Evolutionary conservation across 2,113 vertebrate genomes (phyloP).

Genomic region (Poecile atricapillus): DNA sequence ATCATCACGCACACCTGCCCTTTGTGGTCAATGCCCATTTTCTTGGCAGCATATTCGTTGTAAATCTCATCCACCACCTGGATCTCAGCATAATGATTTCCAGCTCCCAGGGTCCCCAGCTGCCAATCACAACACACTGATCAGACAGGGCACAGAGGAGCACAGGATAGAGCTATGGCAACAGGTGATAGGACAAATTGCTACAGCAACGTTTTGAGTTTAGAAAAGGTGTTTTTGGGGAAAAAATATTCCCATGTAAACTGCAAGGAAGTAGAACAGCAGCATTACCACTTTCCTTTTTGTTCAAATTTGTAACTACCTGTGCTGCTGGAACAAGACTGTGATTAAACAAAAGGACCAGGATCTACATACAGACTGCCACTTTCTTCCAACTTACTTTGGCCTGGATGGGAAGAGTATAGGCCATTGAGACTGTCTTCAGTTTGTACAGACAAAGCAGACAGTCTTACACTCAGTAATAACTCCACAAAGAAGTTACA

Average conservation of each 20-base stretch:
- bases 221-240: neutral
- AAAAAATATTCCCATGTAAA: neutral
- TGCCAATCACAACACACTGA: slow-evolving; percentile 55
- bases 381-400: neutral
- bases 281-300: neutral
- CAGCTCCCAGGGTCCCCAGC: slow-evolving; percentile 94
- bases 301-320: neutral
- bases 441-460: neutral
- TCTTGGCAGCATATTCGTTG: slow-evolving; percentile 94
- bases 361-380: neutral
- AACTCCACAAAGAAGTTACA: neutral
- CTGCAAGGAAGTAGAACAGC: neutral
- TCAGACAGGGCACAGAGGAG: neutral
- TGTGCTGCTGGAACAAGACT: neutral
- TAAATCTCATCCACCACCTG: slow-evolving; percentile 99
- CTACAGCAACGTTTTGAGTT: neutral
- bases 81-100: slow-evolving; percentile 97
- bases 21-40: slow-evolving; percentile 98
- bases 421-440: neutral
- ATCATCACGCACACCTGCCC: slow-evolving; percentile 99
- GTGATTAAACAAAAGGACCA: neutral
- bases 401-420: neutral
- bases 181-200: neutral
- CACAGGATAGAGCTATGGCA: rapidly evolving
- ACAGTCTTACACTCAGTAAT: neutral